Conservation (phyloP, 2,888 invertebrate genomes). For the Sclerodermus sp. region DNA sequence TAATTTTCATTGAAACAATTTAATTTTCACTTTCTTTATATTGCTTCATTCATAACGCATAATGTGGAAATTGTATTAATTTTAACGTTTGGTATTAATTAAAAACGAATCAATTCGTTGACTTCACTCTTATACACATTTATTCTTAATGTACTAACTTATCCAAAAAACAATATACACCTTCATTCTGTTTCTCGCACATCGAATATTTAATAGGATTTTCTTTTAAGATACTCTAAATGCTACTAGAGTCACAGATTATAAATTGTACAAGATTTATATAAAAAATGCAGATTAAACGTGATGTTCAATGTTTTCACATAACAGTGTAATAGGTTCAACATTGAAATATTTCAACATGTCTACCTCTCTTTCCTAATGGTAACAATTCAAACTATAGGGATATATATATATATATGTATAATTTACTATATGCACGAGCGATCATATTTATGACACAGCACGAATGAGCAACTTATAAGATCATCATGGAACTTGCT, state of each 20-base stretch:
- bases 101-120: constrained; percentile 9
- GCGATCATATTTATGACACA: constrained; percentile 6
- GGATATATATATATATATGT: constrained; percentile 17
- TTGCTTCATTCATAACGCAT: constrained; percentile 13
- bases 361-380: constrained; percentile 1
- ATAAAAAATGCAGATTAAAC: background rate
- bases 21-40: constrained; percentile 16
- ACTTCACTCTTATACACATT: constrained; percentile 8
- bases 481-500: too few species aligned
- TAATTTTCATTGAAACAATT: constrained; percentile 53
- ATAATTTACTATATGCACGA: constrained; percentile 6
- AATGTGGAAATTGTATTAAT: background rate
- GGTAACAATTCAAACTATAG: background rate
- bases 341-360: constrained; percentile 35
- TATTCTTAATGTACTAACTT: constrained; percentile 7
- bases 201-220: too few species aligned
- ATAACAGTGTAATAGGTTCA: constrained; percentile 27
- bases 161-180: too few species aligned
- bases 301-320: constrained; percentile 18
- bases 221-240: too few species aligned
- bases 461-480: too few species aligned
- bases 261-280: background rate
- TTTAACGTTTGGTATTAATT: constrained; percentile 6
- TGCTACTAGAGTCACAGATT: too few species aligned
- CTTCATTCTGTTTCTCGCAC: too few species aligned